Evolutionary conservation across 2,113 vertebrate species (phyloP).

Genomic region (Lepus europaeus): DNA sequence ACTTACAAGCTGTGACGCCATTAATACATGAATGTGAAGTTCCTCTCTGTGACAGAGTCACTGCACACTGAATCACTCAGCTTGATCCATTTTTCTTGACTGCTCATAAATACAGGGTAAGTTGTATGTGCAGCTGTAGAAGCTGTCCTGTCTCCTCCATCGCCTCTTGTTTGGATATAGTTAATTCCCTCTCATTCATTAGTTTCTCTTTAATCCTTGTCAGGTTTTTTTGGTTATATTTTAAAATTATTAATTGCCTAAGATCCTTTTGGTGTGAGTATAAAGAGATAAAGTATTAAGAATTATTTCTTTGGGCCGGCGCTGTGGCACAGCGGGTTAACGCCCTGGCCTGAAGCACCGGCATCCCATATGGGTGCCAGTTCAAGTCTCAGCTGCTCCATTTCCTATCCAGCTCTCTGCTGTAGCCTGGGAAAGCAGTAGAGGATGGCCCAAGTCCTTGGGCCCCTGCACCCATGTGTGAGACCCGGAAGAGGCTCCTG

Average conservation of each 20-base stretch:
- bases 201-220: neutral
- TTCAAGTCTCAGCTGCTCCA: too few relatives aligned
- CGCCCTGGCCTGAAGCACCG: too few relatives aligned
- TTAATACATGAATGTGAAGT: neutral
- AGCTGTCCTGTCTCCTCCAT: neutral
- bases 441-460: too few relatives aligned
- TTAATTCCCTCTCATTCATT: neutral
- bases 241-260: neutral
- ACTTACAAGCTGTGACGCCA: neutral
- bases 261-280: neutral
- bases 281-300: neutral
- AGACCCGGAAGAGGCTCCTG: too few relatives aligned
- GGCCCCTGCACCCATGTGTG: too few relatives aligned
- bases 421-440: too few relatives aligned
- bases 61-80: neutral
- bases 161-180: neutral
- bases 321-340: too few relatives aligned
- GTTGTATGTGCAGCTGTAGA: neutral
- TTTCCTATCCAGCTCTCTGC: too few relatives aligned
- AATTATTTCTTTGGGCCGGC: neutral
- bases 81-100: conserved; percentile 7
- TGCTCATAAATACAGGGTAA: conserved; percentile 7
- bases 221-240: neutral
- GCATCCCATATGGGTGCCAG: too few relatives aligned
- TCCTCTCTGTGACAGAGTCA: neutral